These are phyloP conservation scores for Oreotrochilus melanogaster DNA, from an alignment of 2,113 vertebrate species.

Conservation along the genomic window DNA sequence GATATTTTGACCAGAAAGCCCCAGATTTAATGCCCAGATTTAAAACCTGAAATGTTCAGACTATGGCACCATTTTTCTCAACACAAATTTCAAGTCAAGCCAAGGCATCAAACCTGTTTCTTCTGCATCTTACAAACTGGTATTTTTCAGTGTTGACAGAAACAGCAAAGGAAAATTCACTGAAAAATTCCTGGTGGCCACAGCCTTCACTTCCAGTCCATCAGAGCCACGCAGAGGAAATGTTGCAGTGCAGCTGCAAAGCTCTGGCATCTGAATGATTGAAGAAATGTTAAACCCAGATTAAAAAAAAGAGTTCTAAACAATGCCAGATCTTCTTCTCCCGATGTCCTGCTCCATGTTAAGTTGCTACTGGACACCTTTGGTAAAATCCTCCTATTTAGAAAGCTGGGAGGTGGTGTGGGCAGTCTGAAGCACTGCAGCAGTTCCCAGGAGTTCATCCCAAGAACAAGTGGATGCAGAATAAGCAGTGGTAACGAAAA, in stretches of 20 bases:
- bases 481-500: neutral
- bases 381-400: rapidly evolving
- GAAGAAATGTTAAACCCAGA: neutral
- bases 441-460: rapidly evolving
- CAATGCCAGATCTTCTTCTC: neutral
- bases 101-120: neutral
- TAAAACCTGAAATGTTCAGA: neutral
- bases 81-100: neutral
- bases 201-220: neutral
- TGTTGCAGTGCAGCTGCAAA: neutral
- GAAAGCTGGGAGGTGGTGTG: rapidly evolving
- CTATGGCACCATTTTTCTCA: neutral
- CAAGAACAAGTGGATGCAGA: neutral
- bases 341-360: neutral
- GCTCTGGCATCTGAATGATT: rapidly evolving
- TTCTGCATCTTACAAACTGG: neutral
- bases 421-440: neutral
- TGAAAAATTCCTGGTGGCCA: neutral
- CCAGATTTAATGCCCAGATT: neutral
- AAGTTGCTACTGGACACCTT: neutral
- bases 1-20: neutral
- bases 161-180: neutral
- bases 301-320: neutral
- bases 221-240: rapidly evolving
- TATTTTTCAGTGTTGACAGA: neutral